Conservation (phyloP, 2,797 vertebrate genomes). For the Liparis tanakae region DNA sequence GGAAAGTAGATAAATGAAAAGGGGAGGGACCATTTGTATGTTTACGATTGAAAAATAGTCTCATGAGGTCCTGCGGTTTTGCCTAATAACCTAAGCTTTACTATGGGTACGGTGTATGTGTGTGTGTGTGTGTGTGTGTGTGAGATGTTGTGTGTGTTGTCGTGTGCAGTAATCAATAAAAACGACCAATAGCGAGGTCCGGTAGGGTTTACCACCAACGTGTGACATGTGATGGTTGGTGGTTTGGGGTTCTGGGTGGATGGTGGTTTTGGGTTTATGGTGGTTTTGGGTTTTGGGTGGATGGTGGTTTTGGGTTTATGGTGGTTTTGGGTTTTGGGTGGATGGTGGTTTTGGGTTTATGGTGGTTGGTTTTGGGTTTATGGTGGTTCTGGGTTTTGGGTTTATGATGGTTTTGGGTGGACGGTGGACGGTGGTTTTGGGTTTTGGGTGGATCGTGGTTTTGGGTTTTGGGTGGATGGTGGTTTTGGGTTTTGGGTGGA, state of each 20-base stretch:
- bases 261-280: no score
- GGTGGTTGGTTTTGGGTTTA: slow-evolving; percentile 14
- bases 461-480: slow-evolving; percentile 15
- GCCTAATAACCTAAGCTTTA: not conserved
- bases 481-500: slow-evolving; percentile 8
- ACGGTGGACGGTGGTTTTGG: slow-evolving; percentile 8
- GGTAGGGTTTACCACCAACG: slow-evolving; percentile 38
- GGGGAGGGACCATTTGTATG: slow-evolving; percentile 9
- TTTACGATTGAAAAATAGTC: slow-evolving; percentile 8
- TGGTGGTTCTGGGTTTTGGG: no score
- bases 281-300: no score
- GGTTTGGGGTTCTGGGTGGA: slow-evolving; percentile 2
- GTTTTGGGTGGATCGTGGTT: no score
- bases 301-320: slow-evolving; percentile 21
- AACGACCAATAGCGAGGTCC: slow-evolving; percentile 39
- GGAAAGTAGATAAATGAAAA: slow-evolving; percentile 14
- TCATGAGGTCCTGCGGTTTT: not conserved
- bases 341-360: slow-evolving; percentile 32
- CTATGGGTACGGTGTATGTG: not conserved
- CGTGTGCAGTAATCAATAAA: slow-evolving; percentile 19
- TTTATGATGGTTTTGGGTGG: slow-evolving; percentile 20
- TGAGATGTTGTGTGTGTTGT: slow-evolving; percentile 18
- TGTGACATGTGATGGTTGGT: slow-evolving; percentile 9
- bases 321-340: slow-evolving; percentile 19
- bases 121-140: slow-evolving; percentile 2